Percentiles rank a stretch among this genome's conserved stretches.
These are phyloP conservation scores for Drosophila teissieri DNA, from an alignment of 1,140 invertebrate genomes.

Conservation along the genomic window DNA sequence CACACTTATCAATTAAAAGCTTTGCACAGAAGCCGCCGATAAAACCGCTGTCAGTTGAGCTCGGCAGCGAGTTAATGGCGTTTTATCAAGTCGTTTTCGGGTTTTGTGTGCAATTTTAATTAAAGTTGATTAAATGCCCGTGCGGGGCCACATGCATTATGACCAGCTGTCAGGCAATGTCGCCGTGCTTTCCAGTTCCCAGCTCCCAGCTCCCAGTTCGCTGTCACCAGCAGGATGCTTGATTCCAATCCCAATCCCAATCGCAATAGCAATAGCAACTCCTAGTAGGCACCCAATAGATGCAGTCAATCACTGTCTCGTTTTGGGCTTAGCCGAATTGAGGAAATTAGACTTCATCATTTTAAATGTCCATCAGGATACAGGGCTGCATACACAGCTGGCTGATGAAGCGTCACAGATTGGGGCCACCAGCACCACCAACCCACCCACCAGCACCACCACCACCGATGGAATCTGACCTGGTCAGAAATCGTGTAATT, in stretches of 20 bases:
- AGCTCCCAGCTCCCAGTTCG: background rate
- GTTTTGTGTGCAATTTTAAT: conserved; percentile 65
- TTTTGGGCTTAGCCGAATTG: conserved; percentile 21
- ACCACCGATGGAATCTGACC: background rate
- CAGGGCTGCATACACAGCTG: background rate
- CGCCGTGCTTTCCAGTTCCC: background rate
- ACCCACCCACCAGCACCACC: no score
- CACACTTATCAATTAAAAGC: conserved; percentile 62
- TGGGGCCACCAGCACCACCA: no score
- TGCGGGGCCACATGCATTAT: conserved; percentile 40
- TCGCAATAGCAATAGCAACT: background rate
- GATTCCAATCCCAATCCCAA: background rate
- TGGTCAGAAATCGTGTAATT: conserved; percentile 50
- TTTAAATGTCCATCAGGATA: conserved; percentile 28
- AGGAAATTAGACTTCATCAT: conserved; percentile 74
- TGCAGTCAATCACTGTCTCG: conserved; percentile 28
- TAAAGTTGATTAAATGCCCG: conserved; percentile 53
- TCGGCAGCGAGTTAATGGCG: conserved; percentile 44
- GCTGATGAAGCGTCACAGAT: background rate
- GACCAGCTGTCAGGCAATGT: conserved; percentile 38
- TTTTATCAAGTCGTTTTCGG: conserved; percentile 67
- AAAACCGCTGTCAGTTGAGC: conserved; percentile 42
- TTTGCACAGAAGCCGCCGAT: conserved; percentile 41
- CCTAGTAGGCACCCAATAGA: background rate
- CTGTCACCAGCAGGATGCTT: conserved; percentile 7